Conservation (phyloP, 2,797 vertebrate species). For the Coregonus suidteri region DNA sequence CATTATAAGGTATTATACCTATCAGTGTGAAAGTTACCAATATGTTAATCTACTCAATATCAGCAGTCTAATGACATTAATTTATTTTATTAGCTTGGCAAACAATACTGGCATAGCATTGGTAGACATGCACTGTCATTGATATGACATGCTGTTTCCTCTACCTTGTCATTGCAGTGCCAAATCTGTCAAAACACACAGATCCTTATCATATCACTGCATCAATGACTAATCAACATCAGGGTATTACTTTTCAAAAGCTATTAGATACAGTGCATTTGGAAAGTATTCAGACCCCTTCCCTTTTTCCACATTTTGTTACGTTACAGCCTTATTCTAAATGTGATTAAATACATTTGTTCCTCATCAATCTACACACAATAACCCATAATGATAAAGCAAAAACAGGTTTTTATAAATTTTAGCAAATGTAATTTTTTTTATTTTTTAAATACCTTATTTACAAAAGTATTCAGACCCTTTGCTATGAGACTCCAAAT, state of each 20-base stretch:
- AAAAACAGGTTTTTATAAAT: too few relatives aligned
- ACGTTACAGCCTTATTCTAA: too few relatives aligned
- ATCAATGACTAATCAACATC: conserved; percentile 23
- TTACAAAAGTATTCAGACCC: too few relatives aligned
- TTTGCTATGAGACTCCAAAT: too few relatives aligned
- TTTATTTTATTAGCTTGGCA: neutral
- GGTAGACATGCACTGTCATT: conserved; percentile 1
- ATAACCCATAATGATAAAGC: too few relatives aligned
- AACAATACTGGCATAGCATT: neutral
- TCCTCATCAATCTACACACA: too few relatives aligned
- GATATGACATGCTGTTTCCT: neutral
- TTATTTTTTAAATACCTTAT: too few relatives aligned
- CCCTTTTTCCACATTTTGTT: too few relatives aligned
- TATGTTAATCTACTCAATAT: neutral
- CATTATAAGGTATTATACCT: neutral
- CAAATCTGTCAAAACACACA: neutral
- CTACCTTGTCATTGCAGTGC: neutral
- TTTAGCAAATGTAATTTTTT: too few relatives aligned
- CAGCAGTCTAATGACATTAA: neutral
- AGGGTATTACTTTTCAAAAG: conserved; percentile 19
- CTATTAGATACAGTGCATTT: conserved; percentile 1
- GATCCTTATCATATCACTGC: conserved; percentile 21
- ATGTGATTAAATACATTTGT: too few relatives aligned
- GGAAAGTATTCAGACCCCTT: too few relatives aligned
- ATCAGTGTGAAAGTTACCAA: neutral